These are phyloP conservation scores for Labeo rohita DNA, from an alignment of 2,113 vertebrate species.

Conservation along the genomic window DNA sequence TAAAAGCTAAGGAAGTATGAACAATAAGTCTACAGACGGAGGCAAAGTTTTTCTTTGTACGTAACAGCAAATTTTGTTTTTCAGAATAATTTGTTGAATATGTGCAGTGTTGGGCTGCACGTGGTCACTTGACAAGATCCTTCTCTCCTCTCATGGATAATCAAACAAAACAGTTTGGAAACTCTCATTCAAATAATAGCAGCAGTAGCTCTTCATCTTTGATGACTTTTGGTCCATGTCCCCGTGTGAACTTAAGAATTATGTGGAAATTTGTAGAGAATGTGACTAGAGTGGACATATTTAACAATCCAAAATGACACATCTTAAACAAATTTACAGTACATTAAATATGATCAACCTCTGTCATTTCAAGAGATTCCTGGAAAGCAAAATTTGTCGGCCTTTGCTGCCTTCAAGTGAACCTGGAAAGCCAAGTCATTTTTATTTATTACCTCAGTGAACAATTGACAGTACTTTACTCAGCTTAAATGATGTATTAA, in stretches of 20 bases:
- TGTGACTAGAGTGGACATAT: background rate
- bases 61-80: background rate
- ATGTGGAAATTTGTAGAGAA: background rate
- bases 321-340: background rate
- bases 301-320: background rate
- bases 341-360: too few relatives aligned
- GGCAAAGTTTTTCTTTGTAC: background rate
- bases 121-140: background rate
- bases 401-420: background rate
- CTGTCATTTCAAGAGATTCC: background rate
- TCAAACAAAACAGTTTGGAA: background rate
- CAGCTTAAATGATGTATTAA: background rate
- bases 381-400: background rate
- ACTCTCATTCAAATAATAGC: background rate
- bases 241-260: slow-evolving; percentile 1
- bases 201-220: slow-evolving; percentile 5
- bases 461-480: background rate
- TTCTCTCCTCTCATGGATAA: slow-evolving; percentile 1
- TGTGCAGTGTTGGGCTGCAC: background rate
- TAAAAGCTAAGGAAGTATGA: slow-evolving; percentile 20
- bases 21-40: background rate
- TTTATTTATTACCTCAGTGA: background rate
- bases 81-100: background rate
- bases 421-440: background rate
- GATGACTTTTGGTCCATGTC: slow-evolving; percentile 1